A percentile compares a stretch with the other conserved stretches of the same genome.
Conservation (phyloP, 2,797 vertebrate genomes). For the Pseudochirops corinnae region DNA sequence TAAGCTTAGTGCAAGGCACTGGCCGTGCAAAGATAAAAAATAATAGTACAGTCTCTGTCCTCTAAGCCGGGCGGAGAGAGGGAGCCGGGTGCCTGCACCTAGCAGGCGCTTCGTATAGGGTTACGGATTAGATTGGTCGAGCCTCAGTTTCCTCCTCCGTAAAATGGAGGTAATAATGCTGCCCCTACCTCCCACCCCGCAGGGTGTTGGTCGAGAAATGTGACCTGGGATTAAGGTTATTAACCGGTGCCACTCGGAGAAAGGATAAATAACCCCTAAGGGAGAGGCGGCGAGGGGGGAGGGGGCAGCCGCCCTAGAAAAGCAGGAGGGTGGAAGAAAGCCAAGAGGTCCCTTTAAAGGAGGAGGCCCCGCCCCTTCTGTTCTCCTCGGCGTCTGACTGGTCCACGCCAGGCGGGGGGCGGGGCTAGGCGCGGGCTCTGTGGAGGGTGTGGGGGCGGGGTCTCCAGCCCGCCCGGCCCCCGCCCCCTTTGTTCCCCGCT, state of each 20-base stretch:
- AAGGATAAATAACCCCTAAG: not conserved
- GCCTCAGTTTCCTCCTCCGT: slow-evolving; percentile 47
- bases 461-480: slow-evolving; percentile 56
- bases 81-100: not conserved
- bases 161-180: not conserved
- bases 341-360: slow-evolving; percentile 75
- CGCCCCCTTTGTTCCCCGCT: slow-evolving; percentile 76
- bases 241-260: not conserved
- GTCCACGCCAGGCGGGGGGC: not conserved
- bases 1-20: not conserved
- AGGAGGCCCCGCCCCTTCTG: slow-evolving; percentile 51
- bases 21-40: not conserved
- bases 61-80: not conserved
- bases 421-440: not conserved
- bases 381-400: slow-evolving; percentile 41
- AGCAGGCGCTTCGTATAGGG: not conserved
- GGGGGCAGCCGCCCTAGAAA: not conserved
- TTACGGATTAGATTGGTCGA: not conserved
- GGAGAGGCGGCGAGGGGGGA: not conserved
- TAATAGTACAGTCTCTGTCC: not conserved
- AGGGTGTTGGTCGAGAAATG: not conserved
- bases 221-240: not conserved
- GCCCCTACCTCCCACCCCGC: not conserved
- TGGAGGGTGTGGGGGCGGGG: slow-evolving; percentile 49
- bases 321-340: not conserved